Base-by-base conservation (phyloP, 2,888 invertebrate genomes). In the Xestia rhomboidea region DNA sequence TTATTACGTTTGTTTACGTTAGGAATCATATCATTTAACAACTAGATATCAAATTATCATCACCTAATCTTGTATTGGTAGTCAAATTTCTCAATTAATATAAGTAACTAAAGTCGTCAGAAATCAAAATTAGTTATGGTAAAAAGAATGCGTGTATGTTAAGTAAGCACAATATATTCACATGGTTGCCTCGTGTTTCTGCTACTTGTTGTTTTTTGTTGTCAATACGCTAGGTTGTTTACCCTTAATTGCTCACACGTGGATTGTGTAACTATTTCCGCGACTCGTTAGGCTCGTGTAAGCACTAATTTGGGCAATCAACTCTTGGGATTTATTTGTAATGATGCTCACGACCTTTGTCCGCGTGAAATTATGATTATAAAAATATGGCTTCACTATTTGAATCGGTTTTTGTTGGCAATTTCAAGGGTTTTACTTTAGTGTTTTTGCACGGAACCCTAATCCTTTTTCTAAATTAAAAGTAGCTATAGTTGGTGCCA, bases 191-290 rank as follows among this genome's bases (percentile, higher is more conserved):
- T 57, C 49, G 6, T 49, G 69, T 67, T 76, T 51, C 51, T 30
- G 30, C 41, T 54, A 66, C 8, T 24, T 62, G 30, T 67, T 69
- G 30, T 24, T 34, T 64, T 68, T 57, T 41, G 15, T 41, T 34
- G 34, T 73, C 27, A 30, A 46, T 64, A 64, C n/a, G 15, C 27
- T 64, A 68, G 34, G 49, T 81, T 66, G 64, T 82, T 78, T 69
- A 77, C 44, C 49, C 66, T 30, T 13, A 70, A 34, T 67, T 30
- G 24, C 27, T 41, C 1, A 73, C 78, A 78, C 83, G 68, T 82
- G 78, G 63, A 60, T 72, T 66, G 60, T n/a, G 68, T 66, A 46
- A 34, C 66, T 73, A 27, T 66, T 54, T 69, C 15, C 41, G 30
- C 44, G 15, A 8, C 7, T 46, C 38, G 44, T 46, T 67, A 69